Evolutionary conservation across 2,113 vertebrate genomes (phyloP).

Genomic region (Gulo gulo): DNA sequence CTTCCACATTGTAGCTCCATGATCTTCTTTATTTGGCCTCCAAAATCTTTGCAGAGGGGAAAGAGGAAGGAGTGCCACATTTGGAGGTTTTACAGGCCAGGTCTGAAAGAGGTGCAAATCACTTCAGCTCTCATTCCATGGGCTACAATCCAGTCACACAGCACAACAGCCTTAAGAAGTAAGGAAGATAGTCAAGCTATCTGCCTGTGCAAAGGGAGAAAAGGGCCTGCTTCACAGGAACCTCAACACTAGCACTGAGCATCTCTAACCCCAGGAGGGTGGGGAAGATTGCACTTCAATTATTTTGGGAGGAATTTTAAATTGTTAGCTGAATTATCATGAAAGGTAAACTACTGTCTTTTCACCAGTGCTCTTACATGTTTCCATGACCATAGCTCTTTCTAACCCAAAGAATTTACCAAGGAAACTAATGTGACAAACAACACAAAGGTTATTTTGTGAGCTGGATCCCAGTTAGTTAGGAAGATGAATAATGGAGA

Average conservation of each 20-base stretch:
- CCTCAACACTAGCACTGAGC: neutral
- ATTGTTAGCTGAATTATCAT: neutral
- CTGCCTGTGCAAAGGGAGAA: neutral
- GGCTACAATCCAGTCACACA: neutral
- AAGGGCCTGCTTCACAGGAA: neutral
- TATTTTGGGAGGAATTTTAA: neutral
- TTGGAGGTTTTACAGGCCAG: neutral
- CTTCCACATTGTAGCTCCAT: neutral
- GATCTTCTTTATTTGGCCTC: neutral
- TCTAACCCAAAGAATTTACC: neutral
- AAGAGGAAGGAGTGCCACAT: neutral
- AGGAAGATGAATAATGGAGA: neutral
- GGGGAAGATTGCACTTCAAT: neutral
- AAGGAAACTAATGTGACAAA: neutral
- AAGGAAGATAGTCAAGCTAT: neutral
- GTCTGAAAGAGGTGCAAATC: neutral
- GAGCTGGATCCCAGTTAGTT: neutral
- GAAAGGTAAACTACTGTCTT: neutral
- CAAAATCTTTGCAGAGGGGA: neutral
- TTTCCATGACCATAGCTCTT: neutral
- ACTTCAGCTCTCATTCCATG: neutral
- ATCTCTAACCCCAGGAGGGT: neutral
- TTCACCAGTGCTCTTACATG: neutral
- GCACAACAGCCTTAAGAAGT: rapidly evolving
- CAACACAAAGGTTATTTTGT: neutral